These are phyloP conservation scores for Candoia aspera DNA, from an alignment of 2,113 vertebrate species.

Conservation along the genomic window DNA sequence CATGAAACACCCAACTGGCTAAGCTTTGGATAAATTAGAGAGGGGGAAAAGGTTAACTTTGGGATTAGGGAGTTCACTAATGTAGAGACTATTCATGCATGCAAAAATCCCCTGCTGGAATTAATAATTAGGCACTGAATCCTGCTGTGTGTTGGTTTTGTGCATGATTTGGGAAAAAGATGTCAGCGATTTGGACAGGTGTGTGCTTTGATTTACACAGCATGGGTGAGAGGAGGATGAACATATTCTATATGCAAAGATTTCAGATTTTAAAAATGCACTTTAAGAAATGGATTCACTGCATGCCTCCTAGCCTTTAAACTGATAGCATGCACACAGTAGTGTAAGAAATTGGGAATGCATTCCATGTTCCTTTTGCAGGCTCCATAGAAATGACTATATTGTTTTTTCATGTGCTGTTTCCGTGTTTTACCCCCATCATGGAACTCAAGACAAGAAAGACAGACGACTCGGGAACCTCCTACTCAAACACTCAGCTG, in stretches of 20 bases:
- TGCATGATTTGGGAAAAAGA: accelerated
- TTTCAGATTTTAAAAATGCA: neutral
- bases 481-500: too few relatives aligned
- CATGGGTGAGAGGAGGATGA: neutral
- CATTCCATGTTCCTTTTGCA: too few relatives aligned
- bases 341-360: too few relatives aligned
- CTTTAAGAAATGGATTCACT: neutral
- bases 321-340: too few relatives aligned
- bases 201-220: neutral
- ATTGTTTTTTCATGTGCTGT: too few relatives aligned
- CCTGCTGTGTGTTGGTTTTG: constrained; percentile 35
- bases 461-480: too few relatives aligned
- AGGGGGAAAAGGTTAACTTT: constrained; percentile 24
- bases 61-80: constrained; percentile 17
- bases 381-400: too few relatives aligned
- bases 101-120: constrained; percentile 9
- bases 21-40: constrained; percentile 13
- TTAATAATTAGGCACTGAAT: constrained; percentile 32
- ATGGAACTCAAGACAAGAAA: too few relatives aligned
- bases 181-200: neutral
- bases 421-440: too few relatives aligned
- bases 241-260: constrained; percentile 2
- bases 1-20: constrained; percentile 36
- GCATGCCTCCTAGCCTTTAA: too few relatives aligned
- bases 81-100: constrained; percentile 25